Evolutionary conservation across 2,797 vertebrate species (phyloP).

Genomic region (Hippopotamyrus pictus): DNA sequence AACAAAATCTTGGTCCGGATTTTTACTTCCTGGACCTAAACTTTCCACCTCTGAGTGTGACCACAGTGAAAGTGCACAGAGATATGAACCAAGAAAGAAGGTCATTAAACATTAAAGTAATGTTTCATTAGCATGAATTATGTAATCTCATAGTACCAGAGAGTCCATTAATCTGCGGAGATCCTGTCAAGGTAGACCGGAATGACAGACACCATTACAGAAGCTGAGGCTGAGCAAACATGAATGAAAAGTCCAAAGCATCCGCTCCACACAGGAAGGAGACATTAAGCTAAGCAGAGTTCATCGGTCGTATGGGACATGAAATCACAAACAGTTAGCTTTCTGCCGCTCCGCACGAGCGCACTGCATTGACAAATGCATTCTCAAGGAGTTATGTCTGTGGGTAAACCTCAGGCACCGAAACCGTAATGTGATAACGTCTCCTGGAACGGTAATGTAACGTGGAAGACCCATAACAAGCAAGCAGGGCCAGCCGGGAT

Average conservation of each 20-base stretch:
- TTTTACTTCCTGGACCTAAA: not conserved
- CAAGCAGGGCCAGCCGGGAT: not conserved
- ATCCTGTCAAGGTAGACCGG: not conserved
- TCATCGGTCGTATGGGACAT: not conserved
- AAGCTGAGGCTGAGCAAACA: not conserved
- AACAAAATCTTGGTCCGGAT: not conserved
- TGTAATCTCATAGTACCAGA: not conserved
- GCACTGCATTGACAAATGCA: not conserved
- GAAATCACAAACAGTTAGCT: not conserved
- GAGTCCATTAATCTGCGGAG: not conserved
- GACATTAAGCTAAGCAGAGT: not conserved
- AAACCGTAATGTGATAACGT: not conserved
- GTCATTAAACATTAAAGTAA: conserved; percentile 20
- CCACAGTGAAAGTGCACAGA: not conserved
- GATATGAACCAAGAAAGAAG: not conserved
- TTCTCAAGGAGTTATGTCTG: not conserved
- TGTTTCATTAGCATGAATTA: conserved; percentile 18
- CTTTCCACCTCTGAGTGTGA: not conserved
- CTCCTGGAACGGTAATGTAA: conserved; percentile 9
- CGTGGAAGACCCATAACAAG: not conserved
- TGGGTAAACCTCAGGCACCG: not conserved
- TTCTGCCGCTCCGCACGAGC: not conserved
- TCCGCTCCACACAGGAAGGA: not conserved
- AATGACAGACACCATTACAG: not conserved
- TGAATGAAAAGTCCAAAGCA: not conserved